These are phyloP conservation scores for Leptogaster cylindrica DNA, from an alignment of 2,888 invertebrate genomes.

Conservation along the genomic window DNA sequence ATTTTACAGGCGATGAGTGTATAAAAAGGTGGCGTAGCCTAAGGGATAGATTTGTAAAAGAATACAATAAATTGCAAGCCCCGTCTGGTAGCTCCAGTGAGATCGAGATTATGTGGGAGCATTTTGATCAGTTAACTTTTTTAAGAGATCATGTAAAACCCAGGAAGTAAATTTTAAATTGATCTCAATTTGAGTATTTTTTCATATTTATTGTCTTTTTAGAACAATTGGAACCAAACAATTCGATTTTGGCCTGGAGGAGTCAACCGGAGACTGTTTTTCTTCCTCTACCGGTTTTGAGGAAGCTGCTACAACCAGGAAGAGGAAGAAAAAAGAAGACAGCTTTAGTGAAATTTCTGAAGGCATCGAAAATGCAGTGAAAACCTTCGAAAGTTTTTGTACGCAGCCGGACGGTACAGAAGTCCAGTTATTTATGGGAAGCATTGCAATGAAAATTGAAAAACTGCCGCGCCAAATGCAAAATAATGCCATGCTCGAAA, in stretches of 20 bases:
- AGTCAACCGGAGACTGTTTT: background rate
- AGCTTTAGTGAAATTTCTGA: background rate
- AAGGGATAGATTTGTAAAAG: no score
- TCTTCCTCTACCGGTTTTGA: background rate
- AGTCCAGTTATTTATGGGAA: background rate
- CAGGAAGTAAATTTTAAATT: constrained; percentile 5
- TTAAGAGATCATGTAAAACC: constrained; percentile 3
- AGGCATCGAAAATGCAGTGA: background rate
- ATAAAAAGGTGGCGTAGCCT: no score
- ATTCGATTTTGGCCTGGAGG: background rate
- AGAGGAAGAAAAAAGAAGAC: background rate
- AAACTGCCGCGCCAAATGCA: background rate
- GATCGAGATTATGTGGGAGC: no score
- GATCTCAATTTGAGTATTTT: background rate
- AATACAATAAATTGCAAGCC: no score
- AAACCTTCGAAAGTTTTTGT: background rate
- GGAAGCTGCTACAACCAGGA: background rate
- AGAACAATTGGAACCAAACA: constrained; percentile 1
- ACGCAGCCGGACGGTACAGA: background rate
- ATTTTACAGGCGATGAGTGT: no score
- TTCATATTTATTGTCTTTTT: background rate
- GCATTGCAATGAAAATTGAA: constrained; percentile 2
- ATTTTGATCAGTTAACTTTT: background rate
- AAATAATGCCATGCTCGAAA: constrained; percentile 2
- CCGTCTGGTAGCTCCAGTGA: no score